Base-by-base conservation (phyloP, 2,888 invertebrate species). In the Celastrina argiolus region DNA sequence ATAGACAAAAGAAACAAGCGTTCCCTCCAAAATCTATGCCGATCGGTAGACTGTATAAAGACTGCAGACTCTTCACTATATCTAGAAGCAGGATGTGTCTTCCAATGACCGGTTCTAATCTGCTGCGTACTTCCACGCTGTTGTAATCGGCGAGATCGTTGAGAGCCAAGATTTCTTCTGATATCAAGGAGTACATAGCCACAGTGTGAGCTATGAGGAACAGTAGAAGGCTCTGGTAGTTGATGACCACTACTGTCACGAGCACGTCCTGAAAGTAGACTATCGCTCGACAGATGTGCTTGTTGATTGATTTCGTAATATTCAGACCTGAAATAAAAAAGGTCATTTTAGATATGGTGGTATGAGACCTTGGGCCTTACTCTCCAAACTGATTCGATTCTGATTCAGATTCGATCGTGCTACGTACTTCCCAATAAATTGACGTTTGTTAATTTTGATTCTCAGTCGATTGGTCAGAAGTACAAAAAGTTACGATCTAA, bases 11-110 rank as follows among this genome's bases (percentile, higher is more conserved):
- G 51, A 83, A 85, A 0, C 87, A 72, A 12, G 85, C 85, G 63
- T 87, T 87, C 0, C 81, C 75, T 0, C 79, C 83, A 64, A 88
- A 89, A 65, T 88, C 84, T 0, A 89, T 78, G 5, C 90, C 90
- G 2, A 88, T 74, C 5, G 88, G 81, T 14, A 81, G 71, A 59
- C 84, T 87, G 68, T 86, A 89, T 1, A 90, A 72, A 3, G 42
- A 59, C 42, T 31, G 41, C n/a, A 59, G n/a, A 34, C 28, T 31
- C 12, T 59, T 18, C 16, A 66, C 59, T 28, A 66, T 59, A 1
- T 66, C 42, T 31, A 66, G 41, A 0, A 66, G 39, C 7, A 59
- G 42, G n/a, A 41, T 28, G 7, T 66, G 65, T 18, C 59, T 41
- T 8, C 18, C 16, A 41, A 66, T 34, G 16, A 66, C 28, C 14